These are phyloP conservation scores for Eupelmus urozonus DNA, from an alignment of 2,888 invertebrate species.

Conservation along the genomic window DNA sequence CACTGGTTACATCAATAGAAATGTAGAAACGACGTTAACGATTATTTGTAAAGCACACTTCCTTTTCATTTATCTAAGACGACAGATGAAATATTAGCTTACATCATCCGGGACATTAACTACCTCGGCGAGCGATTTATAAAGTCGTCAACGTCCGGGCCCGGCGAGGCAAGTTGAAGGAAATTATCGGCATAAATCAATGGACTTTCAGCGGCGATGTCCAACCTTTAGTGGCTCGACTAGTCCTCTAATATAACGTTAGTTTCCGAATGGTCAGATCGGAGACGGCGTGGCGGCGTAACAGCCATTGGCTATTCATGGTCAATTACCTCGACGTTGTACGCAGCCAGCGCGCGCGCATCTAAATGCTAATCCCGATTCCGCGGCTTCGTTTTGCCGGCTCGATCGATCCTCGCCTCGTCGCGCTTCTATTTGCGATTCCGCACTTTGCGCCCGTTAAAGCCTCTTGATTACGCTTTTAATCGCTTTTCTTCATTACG, in stretches of 20 bases:
- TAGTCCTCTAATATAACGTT: neutral
- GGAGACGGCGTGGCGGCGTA: neutral
- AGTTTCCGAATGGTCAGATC: neutral
- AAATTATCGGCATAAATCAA: conserved; percentile 26
- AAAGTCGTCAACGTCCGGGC: conserved; percentile 19
- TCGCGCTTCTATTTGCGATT: conserved; percentile 24
- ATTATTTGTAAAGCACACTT: no score
- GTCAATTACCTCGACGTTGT: conserved; percentile 57
- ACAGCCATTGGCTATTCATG: conserved; percentile 17
- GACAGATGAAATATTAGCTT: neutral
- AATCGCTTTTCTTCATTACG: conserved; percentile 51
- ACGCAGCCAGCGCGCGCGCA: conserved; percentile 2
- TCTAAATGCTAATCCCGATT: conserved; percentile 63
- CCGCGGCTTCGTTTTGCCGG: conserved; percentile 39
- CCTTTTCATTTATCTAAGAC: neutral
- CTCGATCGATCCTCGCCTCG: conserved; percentile 28
- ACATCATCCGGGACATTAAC: neutral
- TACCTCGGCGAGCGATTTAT: conserved; percentile 5
- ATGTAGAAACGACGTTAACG: no score
- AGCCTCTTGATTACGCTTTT: conserved; percentile 50
- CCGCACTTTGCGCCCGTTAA: conserved; percentile 31
- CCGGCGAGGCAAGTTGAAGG: neutral
- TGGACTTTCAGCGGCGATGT: neutral
- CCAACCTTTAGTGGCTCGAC: neutral
- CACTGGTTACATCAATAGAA: neutral